These are phyloP conservation scores for Drosophila picticornis DNA, from an alignment of 2,888 invertebrate species.

Conservation along the genomic window DNA sequence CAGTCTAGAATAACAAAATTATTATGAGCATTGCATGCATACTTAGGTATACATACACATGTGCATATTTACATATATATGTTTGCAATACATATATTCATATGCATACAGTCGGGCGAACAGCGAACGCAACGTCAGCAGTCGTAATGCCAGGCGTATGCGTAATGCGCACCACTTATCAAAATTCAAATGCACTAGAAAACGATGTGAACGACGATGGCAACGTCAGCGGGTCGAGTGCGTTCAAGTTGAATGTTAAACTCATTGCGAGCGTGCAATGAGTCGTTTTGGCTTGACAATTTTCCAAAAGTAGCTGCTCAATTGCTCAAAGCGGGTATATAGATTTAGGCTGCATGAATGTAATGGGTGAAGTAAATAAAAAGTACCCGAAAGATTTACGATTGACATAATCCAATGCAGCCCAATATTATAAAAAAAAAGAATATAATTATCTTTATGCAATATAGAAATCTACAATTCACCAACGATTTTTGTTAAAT, in stretches of 20 bases:
- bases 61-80: background rate
- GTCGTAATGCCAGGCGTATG: conserved; percentile 62
- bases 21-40: conserved; percentile 63
- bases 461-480: background rate
- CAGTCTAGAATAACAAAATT: conserved; percentile 65
- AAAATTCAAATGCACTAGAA: conserved; percentile 63
- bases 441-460: background rate
- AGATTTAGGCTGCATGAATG: background rate
- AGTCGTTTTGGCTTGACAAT: conserved; percentile 42
- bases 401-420: background rate
- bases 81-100: background rate
- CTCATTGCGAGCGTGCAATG: conserved; percentile 30
- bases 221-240: conserved; percentile 63
- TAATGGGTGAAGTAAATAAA: background rate
- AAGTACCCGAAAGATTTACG: background rate
- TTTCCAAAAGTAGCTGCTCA: conserved; percentile 8
- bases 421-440: background rate
- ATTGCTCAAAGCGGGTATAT: conserved; percentile 12
- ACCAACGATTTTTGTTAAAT: background rate
- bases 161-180: conserved; percentile 72
- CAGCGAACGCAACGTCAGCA: conserved; percentile 4
- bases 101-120: conserved; percentile 6
- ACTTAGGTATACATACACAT: conserved; percentile 24
- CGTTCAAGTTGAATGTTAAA: conserved; percentile 83
- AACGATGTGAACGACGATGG: conserved; percentile 14